A percentile compares a stretch with the other conserved stretches of the same genome.
phyloP scores from a whole-genome alignment of 2,113 vertebrate species.

The Vulpes lagopus region DNA sequence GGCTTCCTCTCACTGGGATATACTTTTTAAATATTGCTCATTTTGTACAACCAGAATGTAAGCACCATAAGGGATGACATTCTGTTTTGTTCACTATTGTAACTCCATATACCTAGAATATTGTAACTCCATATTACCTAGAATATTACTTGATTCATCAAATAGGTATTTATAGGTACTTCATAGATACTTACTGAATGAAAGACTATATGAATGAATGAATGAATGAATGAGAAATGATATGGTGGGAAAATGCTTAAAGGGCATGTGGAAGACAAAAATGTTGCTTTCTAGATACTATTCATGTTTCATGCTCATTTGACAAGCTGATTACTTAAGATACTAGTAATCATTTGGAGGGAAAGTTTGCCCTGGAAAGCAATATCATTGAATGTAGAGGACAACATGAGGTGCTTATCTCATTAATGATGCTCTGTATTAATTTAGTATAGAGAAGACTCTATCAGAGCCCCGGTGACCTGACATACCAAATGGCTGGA shows the following conservation, averaged over 20 bases:
- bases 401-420: neutral
- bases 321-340: neutral
- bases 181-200: neutral
- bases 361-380: neutral
- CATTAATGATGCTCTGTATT: neutral
- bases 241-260: neutral
- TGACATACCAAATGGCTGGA: neutral
- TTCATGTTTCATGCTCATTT: neutral
- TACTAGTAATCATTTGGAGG: neutral
- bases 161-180: neutral
- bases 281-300: no score
- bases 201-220: neutral
- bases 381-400: neutral
- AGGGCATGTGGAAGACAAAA: neutral
- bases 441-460: neutral
- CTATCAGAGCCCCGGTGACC: neutral
- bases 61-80: neutral
- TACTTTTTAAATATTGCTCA: neutral
- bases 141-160: neutral
- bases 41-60: conserved; percentile 68
- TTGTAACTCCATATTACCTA: neutral
- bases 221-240: neutral
- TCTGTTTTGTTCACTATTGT: neutral
- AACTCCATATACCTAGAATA: neutral
- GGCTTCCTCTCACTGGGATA: neutral